Conservation (phyloP, 2,113 vertebrate genomes). For the Machaerirhynchus nigripectus region DNA sequence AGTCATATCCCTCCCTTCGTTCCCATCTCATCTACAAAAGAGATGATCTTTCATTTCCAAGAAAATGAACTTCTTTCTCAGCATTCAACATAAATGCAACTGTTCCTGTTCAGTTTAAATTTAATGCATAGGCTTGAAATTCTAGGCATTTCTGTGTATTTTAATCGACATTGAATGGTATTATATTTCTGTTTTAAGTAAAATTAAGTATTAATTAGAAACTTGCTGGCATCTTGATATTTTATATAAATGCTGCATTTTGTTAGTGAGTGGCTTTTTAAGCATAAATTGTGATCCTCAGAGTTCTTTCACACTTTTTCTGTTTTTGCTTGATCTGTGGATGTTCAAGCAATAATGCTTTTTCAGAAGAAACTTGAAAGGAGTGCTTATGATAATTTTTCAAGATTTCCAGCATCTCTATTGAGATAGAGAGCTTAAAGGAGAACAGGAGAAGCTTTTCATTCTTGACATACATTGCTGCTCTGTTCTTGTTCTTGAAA, state of each 20-base stretch:
- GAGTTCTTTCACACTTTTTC: background rate
- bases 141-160: background rate
- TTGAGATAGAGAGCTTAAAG: background rate
- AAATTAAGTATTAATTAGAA: background rate
- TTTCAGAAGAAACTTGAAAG: slow-evolving; percentile 7
- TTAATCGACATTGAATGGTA: background rate
- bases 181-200: background rate
- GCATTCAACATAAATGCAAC: background rate
- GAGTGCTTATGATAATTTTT: background rate
- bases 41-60: background rate
- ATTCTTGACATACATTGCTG: background rate
- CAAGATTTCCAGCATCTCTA: background rate
- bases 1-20: background rate
- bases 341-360: background rate
- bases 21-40: background rate
- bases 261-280: background rate
- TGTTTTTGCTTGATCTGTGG: background rate
- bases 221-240: background rate
- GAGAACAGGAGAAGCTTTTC: background rate
- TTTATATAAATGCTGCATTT: background rate
- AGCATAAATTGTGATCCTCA: background rate
- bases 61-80: background rate
- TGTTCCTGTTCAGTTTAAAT: background rate
- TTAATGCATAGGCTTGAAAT: background rate
- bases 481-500: background rate